A percentile compares a stretch with the other conserved stretches of the same genome.
Evolutionary conservation across 2,888 invertebrate genomes (phyloP).

Genomic region (Atrina japonica): DNA sequence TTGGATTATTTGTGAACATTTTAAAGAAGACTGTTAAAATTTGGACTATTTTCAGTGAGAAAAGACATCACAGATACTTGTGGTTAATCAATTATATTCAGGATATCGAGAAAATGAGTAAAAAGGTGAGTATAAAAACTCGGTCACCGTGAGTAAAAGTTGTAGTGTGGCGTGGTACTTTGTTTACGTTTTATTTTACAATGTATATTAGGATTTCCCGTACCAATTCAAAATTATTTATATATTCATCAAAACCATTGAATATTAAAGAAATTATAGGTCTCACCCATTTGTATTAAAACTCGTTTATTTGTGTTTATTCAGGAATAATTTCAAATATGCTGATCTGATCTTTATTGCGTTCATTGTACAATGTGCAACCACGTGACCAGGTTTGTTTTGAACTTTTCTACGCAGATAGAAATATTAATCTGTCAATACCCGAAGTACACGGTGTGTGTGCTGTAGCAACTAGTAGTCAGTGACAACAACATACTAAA

Average conservation of each 20-base stretch:
- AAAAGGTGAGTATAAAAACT: slow-evolving; percentile 57
- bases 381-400: slow-evolving; percentile 58
- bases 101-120: slow-evolving; percentile 51
- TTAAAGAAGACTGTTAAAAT: neutral
- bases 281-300: no score
- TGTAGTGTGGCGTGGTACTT: slow-evolving; percentile 62
- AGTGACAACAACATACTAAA: slow-evolving; percentile 3
- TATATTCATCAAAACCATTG: no score
- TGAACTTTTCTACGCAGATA: slow-evolving; percentile 42
- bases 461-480: slow-evolving; percentile 17
- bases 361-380: slow-evolving; percentile 33
- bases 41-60: slow-evolving; percentile 8
- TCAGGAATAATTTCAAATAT: slow-evolving; percentile 4
- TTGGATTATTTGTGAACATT: slow-evolving; percentile 19
- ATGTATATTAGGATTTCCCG: slow-evolving; percentile 12
- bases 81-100: neutral
- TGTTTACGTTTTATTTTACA: slow-evolving; percentile 72
- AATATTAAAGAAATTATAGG: neutral
- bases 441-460: slow-evolving; percentile 10
- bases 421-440: slow-evolving; percentile 15
- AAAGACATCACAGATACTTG: neutral
- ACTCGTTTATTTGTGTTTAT: neutral
- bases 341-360: slow-evolving; percentile 29
- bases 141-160: slow-evolving; percentile 34
- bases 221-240: neutral